These are phyloP conservation scores for Leucophenga varia DNA, from an alignment of 1,140 invertebrate genomes.

Conservation along the genomic window DNA sequence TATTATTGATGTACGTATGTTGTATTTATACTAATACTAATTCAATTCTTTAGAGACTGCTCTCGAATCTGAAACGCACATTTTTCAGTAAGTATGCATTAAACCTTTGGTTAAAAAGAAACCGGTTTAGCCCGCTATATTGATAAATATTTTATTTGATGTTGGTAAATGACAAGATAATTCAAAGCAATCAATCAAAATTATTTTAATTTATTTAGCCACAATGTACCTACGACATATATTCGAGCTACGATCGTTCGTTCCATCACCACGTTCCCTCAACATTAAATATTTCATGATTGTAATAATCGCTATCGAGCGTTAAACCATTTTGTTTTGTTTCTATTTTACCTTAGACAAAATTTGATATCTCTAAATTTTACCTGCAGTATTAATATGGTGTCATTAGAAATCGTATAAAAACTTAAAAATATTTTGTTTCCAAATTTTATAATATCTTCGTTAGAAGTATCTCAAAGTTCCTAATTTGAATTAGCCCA, in stretches of 20 bases:
- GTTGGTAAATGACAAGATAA: conserved; percentile 57
- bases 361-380: too few relatives aligned
- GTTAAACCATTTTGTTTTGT: too few relatives aligned
- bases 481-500: too few relatives aligned
- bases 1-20: too few relatives aligned
- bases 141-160: conserved; percentile 57
- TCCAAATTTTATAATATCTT: neutral
- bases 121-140: conserved; percentile 52
- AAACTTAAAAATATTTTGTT: neutral
- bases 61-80: conserved; percentile 23
- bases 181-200: conserved; percentile 57
- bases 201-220: conserved; percentile 56
- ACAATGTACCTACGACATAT: conserved; percentile 37
- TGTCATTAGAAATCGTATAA: too few relatives aligned
- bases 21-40: too few relatives aligned
- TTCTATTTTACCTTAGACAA: too few relatives aligned
- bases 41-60: too few relatives aligned
- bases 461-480: too few relatives aligned
- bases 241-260: conserved; percentile 38
- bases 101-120: conserved; percentile 35
- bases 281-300: neutral
- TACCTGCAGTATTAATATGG: too few relatives aligned
- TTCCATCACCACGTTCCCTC: conserved; percentile 40
- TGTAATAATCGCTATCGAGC: neutral
- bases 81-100: conserved; percentile 39